Evolutionary conservation across 2,888 invertebrate species (phyloP).

Genomic region (Polietes domitor): DNA sequence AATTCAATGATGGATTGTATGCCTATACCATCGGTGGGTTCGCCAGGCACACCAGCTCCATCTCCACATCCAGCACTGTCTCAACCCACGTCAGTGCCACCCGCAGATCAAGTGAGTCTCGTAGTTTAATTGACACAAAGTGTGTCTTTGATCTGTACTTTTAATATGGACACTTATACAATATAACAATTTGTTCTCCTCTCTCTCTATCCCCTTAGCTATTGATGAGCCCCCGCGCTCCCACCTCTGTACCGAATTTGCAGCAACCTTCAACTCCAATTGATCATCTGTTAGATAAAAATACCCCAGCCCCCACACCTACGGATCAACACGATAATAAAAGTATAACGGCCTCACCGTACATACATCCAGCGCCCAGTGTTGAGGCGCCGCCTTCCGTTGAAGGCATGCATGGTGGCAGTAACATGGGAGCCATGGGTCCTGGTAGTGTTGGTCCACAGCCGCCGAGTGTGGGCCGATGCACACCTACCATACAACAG

Average conservation of each 20-base stretch:
- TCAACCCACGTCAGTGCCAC: slow-evolving; percentile 87
- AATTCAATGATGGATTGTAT: slow-evolving; percentile 81
- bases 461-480: slow-evolving; percentile 73
- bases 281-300: slow-evolving; percentile 80
- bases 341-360: slow-evolving; percentile 80
- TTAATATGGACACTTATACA: too few relatives aligned
- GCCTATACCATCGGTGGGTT: slow-evolving; percentile 83
- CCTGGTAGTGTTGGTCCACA: slow-evolving; percentile 74
- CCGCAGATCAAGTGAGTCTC: slow-evolving; percentile 81
- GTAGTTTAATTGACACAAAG: slow-evolving; percentile 21
- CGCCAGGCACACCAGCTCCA: slow-evolving; percentile 86
- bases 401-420: slow-evolving; percentile 72
- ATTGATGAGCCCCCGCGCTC: slow-evolving; percentile 84
- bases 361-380: slow-evolving; percentile 79
- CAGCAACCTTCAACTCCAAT: slow-evolving; percentile 81
- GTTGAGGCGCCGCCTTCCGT: slow-evolving; percentile 79
- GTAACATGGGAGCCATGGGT: slow-evolving; percentile 55
- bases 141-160: too few relatives aligned
- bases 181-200: not conserved
- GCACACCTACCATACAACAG: slow-evolving; percentile 71
- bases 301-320: slow-evolving; percentile 81
- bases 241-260: slow-evolving; percentile 80
- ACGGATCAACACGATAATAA: slow-evolving; percentile 81
- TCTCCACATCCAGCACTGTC: slow-evolving; percentile 86
- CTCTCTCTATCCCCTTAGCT: slow-evolving; percentile 66